Conservation (phyloP, 1,140 invertebrate genomes). For the Megathymus violae region DNA sequence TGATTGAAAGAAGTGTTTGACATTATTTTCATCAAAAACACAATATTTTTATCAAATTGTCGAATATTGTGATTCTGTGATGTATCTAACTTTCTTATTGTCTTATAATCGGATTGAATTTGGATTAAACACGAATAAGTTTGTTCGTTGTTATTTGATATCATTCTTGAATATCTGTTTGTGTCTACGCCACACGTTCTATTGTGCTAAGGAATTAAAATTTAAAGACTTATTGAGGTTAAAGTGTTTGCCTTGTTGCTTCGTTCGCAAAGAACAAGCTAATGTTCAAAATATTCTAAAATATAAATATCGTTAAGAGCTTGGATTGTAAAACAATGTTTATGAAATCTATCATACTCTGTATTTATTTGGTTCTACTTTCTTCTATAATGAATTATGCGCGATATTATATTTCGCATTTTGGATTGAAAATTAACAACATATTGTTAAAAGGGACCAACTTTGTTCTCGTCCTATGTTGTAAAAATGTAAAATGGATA, state of each 20-base stretch:
- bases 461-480: conserved; percentile 41
- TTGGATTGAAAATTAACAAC: conserved; percentile 36
- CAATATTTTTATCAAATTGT: too few species aligned
- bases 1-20: too few species aligned
- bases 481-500: conserved; percentile 27
- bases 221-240: conserved; percentile 15
- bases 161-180: too few species aligned
- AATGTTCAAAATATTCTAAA: conserved; percentile 21
- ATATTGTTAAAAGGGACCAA: conserved; percentile 48
- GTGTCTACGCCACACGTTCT: neutral
- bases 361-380: conserved; percentile 32
- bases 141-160: neutral
- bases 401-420: conserved; percentile 21
- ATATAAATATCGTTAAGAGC: conserved; percentile 8
- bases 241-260: conserved; percentile 2
- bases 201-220: neutral
- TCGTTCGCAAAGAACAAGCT: conserved; percentile 4
- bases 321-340: conserved; percentile 5
- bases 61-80: too few species aligned
- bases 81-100: neutral
- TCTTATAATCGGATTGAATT: neutral
- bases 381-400: conserved; percentile 13
- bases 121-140: neutral
- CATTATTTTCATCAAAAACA: too few species aligned
- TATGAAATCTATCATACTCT: conserved; percentile 28